These are phyloP conservation scores for Mixornis gularis DNA, from an alignment of 2,113 vertebrate species.

Conservation along the genomic window DNA sequence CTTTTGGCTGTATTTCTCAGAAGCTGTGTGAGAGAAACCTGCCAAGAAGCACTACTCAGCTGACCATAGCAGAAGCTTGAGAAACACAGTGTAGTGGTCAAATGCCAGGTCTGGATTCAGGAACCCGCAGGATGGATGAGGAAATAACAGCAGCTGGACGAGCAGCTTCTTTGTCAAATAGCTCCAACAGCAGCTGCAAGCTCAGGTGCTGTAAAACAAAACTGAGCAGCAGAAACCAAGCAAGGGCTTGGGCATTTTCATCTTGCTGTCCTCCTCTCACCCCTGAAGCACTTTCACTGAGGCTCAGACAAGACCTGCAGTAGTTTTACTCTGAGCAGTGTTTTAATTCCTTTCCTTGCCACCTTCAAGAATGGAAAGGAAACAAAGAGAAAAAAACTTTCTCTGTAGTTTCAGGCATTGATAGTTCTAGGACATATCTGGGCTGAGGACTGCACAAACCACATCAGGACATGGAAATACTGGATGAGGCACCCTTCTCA, in stretches of 20 bases:
- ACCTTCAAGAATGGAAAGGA: not conserved
- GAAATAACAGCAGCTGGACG: not conserved
- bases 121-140: rapidly evolving
- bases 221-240: not conserved
- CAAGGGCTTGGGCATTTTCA: not conserved
- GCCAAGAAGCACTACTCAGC: not conserved
- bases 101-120: not conserved
- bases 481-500: not conserved
- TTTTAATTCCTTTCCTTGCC: not conserved
- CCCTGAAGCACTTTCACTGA: not conserved
- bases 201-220: not conserved
- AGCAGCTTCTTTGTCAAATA: not conserved
- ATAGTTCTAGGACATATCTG: not conserved
- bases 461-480: not conserved
- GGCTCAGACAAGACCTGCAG: not conserved
- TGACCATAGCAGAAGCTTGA: not conserved
- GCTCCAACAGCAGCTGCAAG: not conserved
- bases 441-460: not conserved
- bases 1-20: not conserved
- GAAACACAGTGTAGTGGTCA: not conserved
- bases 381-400: not conserved
- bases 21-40: not conserved
- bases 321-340: not conserved
- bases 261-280: not conserved
- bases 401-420: not conserved